A percentile compares a stretch with the other conserved stretches of the same genome.
phyloP scores from a whole-genome alignment of 2,113 vertebrate genomes.

The Pleuronectes platessa region DNA sequence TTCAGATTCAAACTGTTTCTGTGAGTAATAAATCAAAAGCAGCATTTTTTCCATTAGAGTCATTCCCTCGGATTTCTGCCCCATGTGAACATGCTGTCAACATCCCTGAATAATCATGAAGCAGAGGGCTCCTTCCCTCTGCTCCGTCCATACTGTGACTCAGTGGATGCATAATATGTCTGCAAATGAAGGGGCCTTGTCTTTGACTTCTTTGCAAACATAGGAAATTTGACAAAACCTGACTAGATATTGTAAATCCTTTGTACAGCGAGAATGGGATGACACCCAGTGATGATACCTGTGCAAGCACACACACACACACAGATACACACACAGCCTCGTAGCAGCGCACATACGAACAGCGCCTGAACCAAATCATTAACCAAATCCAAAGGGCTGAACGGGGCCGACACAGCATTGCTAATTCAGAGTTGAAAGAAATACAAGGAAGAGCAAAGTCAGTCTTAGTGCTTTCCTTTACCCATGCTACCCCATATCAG shows the following conservation, averaged over 20 bases:
- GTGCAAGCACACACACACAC: constrained; percentile 3
- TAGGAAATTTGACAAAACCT: constrained; percentile 25
- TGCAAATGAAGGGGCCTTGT: constrained; percentile 56
- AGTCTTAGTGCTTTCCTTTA: constrained; percentile 54
- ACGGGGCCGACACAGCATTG: constrained; percentile 44
- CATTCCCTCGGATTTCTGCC: constrained; percentile 32
- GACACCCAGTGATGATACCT: constrained; percentile 31
- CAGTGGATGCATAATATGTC: constrained; percentile 29
- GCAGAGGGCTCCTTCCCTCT: constrained; percentile 17
- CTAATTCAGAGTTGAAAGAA: constrained; percentile 61
- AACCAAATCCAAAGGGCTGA: constrained; percentile 42
- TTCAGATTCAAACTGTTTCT: constrained; percentile 42
- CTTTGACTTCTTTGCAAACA: constrained; percentile 45
- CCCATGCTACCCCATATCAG: constrained; percentile 60
- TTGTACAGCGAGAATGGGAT: constrained; percentile 4
- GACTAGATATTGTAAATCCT: constrained; percentile 6
- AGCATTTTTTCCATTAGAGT: constrained; percentile 43
- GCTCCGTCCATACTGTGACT: constrained; percentile 30
- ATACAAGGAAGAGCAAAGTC: constrained; percentile 56
- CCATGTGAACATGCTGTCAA: constrained; percentile 34
- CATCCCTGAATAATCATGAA: constrained; percentile 22
- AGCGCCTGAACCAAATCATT: constrained; percentile 38
- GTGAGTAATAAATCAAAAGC: constrained; percentile 60
- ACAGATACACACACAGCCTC: not conserved
- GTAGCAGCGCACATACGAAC: not conserved